Evolutionary conservation across 2,888 invertebrate species (phyloP).

Genomic region (Pterobdella sp.): DNA sequence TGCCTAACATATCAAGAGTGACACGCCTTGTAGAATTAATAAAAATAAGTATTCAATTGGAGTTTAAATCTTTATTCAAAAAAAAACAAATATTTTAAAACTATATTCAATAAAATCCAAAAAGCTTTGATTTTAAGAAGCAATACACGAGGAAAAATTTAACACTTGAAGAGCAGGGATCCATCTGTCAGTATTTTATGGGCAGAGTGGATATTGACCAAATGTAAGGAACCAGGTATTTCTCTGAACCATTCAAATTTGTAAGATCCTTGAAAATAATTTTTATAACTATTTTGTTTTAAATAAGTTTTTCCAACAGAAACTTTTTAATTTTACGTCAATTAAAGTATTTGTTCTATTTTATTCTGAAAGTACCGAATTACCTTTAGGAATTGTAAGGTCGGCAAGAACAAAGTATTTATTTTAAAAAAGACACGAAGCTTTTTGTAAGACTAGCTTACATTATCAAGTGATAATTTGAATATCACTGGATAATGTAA

Average conservation of each 20-base stretch:
- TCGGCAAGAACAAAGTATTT: too few species aligned
- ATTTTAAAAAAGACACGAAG: too few species aligned
- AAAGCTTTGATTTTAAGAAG: not conserved
- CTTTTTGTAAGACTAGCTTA: too few species aligned
- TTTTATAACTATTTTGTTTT: too few species aligned
- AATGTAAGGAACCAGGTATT: not conserved
- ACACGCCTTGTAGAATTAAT: constrained; percentile 43
- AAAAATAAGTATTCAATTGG: not conserved
- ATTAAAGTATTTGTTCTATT: too few species aligned
- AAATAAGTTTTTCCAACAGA: too few species aligned
- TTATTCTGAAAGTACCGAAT: too few species aligned
- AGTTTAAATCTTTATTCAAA: not conserved
- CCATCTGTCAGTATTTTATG: not conserved
- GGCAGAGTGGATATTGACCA: not conserved
- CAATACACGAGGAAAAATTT: not conserved
- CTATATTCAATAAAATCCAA: not conserved
- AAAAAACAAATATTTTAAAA: not conserved
- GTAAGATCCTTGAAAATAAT: constrained; percentile 9
- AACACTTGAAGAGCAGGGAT: constrained; percentile 2
- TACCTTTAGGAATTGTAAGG: too few species aligned
- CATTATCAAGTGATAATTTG: too few species aligned
- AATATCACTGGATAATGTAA: too few species aligned
- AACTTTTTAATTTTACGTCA: too few species aligned
- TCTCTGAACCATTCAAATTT: constrained; percentile 2
- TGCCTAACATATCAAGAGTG: constrained; percentile 51